These are phyloP conservation scores for Drosophila sulfurigaster DNA, from an alignment of 1,140 invertebrate genomes.

Conservation along the genomic window DNA sequence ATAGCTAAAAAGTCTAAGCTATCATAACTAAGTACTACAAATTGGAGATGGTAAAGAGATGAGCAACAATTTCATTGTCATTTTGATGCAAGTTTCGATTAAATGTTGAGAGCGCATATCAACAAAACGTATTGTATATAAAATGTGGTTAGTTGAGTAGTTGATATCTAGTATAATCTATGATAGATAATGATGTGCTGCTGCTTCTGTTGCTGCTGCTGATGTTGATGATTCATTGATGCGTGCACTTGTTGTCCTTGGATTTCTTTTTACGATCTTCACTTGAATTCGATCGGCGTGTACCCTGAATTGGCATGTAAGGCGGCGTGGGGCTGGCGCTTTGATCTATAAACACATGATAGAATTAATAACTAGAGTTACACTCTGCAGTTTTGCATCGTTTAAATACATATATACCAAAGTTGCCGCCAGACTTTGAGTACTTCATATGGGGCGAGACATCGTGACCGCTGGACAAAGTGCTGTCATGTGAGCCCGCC, in stretches of 20 bases:
- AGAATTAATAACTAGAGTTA: conserved; percentile 19
- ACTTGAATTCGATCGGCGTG: conserved; percentile 87
- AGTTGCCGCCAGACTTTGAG: conserved; percentile 77
- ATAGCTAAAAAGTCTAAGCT: conserved; percentile 43
- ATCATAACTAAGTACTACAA: conserved; percentile 43
- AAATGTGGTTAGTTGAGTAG: conserved; percentile 1
- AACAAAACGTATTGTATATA: conserved; percentile 31
- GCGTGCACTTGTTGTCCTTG: conserved; percentile 85
- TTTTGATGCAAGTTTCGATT: conserved; percentile 16
- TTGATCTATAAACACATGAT: conserved; percentile 73
- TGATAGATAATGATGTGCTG: neutral
- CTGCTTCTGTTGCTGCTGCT: too few species aligned
- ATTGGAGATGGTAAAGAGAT: conserved; percentile 37
- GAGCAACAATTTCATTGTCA: conserved; percentile 74
- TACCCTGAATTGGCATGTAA: conserved; percentile 93
- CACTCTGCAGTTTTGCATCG: neutral
- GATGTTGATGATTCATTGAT: conserved; percentile 67
- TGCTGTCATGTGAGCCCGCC: conserved; percentile 71
- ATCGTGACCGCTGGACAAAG: conserved; percentile 70
- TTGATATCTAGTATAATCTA: conserved; percentile 10
- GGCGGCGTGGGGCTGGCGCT: conserved; percentile 88
- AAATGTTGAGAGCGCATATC: conserved; percentile 20
- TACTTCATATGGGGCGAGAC: conserved; percentile 73
- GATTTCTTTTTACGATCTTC: conserved; percentile 86
- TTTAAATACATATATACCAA: conserved; percentile 83